Conservation (phyloP, 1,140 invertebrate genomes). For the Eubasilissa regina region DNA sequence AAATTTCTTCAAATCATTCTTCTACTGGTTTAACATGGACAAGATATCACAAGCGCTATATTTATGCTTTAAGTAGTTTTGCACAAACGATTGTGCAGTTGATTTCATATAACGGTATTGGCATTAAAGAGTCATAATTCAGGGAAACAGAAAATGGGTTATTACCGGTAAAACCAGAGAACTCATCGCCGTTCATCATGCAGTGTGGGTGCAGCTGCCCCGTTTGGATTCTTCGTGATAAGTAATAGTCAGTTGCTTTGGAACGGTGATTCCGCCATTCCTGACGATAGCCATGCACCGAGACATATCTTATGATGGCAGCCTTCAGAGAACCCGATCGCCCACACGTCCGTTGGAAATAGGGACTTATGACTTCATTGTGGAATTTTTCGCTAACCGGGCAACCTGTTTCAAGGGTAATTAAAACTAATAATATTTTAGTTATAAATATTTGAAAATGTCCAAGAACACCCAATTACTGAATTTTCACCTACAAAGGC, state of each 20-base stretch:
- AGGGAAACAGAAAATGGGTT: too few relatives aligned
- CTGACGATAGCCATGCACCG: constrained; percentile 7
- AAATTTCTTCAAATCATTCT: too few relatives aligned
- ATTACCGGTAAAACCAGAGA: background rate
- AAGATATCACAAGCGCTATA: too few relatives aligned
- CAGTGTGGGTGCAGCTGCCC: background rate
- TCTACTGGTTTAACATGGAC: too few relatives aligned
- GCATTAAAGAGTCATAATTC: too few relatives aligned
- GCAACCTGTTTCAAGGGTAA: background rate
- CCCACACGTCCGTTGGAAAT: constrained; percentile 15
- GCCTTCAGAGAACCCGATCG: constrained; percentile 19
- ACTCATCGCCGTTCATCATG: constrained; percentile 1
- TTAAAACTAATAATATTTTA: too few relatives aligned
- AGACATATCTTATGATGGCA: background rate
- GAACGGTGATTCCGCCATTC: constrained; percentile 35
- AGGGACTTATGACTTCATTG: constrained; percentile 23
- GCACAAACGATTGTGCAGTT: too few relatives aligned
- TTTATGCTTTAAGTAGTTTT: too few relatives aligned
- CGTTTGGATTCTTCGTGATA: constrained; percentile 26
- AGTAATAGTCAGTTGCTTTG: constrained; percentile 16
- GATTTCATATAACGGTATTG: too few relatives aligned
- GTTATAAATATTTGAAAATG: too few relatives aligned
- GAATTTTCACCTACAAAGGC: too few relatives aligned
- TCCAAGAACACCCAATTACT: too few relatives aligned
- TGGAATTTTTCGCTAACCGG: background rate